A percentile compares a stretch with the other conserved stretches of the same genome.
These are phyloP conservation scores for Unio pictorum DNA, from an alignment of 2,888 invertebrate species.

Conservation along the genomic window DNA sequence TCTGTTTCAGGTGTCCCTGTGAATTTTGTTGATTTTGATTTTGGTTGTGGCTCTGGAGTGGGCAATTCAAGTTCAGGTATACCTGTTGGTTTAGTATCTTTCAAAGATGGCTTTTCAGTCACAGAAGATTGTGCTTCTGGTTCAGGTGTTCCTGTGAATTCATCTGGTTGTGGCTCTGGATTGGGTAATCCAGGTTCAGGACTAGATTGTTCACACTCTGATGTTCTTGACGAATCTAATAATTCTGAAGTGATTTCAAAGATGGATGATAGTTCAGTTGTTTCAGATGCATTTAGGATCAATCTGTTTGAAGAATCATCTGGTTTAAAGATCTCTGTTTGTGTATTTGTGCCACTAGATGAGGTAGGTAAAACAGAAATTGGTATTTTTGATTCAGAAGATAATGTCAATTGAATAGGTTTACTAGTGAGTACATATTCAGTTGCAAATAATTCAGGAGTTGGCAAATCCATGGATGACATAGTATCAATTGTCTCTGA, in stretches of 20 bases:
- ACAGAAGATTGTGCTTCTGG: slow-evolving; percentile 1
- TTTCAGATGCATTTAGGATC: no score
- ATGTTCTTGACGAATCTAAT: slow-evolving; percentile 1
- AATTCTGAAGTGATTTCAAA: slow-evolving; percentile 8
- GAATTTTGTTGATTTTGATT: no score
- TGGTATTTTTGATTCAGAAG: no score
- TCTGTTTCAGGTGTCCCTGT: slow-evolving; percentile 2
- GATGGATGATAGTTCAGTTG: slow-evolving; percentile 7
- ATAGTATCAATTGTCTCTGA: no score
- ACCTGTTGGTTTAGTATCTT: slow-evolving; percentile 5
- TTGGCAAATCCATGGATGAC: no score
- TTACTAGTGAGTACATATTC: no score
- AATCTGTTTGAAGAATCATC: background rate
- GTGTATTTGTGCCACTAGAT: background rate
- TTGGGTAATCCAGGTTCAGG: slow-evolving; percentile 1
- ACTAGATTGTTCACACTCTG: slow-evolving; percentile 6
- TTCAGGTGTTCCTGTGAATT: background rate
- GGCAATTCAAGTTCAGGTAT: slow-evolving; percentile 8
- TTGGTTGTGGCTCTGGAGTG: slow-evolving; percentile 2
- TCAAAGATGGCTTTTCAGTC: slow-evolving; percentile 4
- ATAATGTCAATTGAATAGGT: no score
- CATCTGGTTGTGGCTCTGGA: slow-evolving; percentile 1
- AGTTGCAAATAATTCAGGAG: no score
- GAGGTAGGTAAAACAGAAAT: no score
- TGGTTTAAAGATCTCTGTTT: background rate